Conservation (phyloP, 1,140 invertebrate genomes). For the Planococcus citri region DNA sequence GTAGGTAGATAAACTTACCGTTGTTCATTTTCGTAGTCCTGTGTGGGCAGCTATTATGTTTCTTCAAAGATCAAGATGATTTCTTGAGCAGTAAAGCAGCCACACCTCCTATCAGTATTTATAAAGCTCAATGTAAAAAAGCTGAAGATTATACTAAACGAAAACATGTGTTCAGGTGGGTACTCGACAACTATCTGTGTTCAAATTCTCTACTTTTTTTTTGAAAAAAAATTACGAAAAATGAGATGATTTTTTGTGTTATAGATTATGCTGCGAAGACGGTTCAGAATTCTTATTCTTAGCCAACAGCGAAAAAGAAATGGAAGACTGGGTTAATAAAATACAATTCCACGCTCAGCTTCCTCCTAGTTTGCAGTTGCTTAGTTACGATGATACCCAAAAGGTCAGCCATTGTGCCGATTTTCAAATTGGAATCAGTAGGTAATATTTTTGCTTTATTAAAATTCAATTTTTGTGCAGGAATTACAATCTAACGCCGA, state of each 20-base stretch:
- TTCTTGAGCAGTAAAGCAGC: conserved; percentile 77
- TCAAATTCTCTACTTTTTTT: not conserved
- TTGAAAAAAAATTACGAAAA: too few relatives aligned
- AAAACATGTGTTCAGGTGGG: conserved; percentile 71
- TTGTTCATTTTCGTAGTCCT: conserved; percentile 45
- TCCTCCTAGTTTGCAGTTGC: conserved; percentile 73
- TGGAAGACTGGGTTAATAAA: conserved; percentile 89
- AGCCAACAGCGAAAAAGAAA: conserved; percentile 54
- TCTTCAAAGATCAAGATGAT: conserved; percentile 92
- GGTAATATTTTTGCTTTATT: too few relatives aligned
- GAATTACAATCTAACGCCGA: conserved; percentile 28
- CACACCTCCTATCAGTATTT: conserved; percentile 76
- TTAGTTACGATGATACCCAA: conserved; percentile 59
- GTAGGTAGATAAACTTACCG: not conserved
- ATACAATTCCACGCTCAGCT: conserved; percentile 85
- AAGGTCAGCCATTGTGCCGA: conserved; percentile 32
- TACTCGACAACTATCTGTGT: not conserved
- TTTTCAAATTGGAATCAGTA: too few relatives aligned
- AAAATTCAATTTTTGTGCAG: conserved; percentile 24
- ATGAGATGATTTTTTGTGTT: too few relatives aligned
- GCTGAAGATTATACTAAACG: conserved; percentile 91
- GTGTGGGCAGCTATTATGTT: conserved; percentile 91
- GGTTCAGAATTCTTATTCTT: conserved; percentile 87
- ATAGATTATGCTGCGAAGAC: conserved; percentile 66
- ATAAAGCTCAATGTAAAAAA: conserved; percentile 67